A percentile compares a stretch with the other conserved stretches of the same genome.
Conservation (phyloP, 2,888 invertebrate species). For the Pinctada fucata region DNA sequence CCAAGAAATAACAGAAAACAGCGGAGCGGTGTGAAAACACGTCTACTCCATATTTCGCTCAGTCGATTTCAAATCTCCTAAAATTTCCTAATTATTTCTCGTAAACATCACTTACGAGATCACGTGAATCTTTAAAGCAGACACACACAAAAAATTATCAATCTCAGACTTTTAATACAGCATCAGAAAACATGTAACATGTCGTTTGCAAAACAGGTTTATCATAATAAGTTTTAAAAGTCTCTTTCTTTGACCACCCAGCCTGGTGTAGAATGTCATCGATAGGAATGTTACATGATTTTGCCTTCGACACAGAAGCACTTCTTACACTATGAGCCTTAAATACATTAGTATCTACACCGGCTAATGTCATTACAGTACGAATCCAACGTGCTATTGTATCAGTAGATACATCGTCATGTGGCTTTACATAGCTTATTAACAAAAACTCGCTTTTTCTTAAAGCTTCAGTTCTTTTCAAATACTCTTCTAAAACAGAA, state of each 20-base stretch:
- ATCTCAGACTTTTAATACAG: conserved; percentile 19
- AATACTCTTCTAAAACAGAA: background rate
- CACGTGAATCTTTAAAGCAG: conserved; percentile 23
- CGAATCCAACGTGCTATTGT: conserved; percentile 10
- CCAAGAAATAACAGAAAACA: too few species aligned
- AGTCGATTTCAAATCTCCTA: too few species aligned
- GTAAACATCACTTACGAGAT: conserved; percentile 17
- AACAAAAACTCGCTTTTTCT: conserved; percentile 1
- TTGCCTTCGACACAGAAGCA: too few species aligned
- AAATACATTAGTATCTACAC: conserved; percentile 2
- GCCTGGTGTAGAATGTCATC: background rate
- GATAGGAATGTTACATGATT: background rate
- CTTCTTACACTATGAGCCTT: too few species aligned
- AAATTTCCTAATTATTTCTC: conserved; percentile 10
- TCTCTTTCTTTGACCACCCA: conserved; percentile 11
- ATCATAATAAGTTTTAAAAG: conserved; percentile 1
- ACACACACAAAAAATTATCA: conserved; percentile 6
- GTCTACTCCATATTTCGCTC: too few species aligned
- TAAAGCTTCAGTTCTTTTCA: conserved; percentile 1
- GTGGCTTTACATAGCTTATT: conserved; percentile 21
- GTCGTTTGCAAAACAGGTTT: background rate
- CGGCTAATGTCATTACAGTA: conserved; percentile 8
- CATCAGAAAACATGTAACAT: conserved; percentile 22
- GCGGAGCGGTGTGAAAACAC: too few species aligned
- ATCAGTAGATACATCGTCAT: conserved; percentile 9